These are phyloP conservation scores for Oreochromis spilurus DNA, from an alignment of 2,113 vertebrate genomes.

Conservation along the genomic window DNA sequence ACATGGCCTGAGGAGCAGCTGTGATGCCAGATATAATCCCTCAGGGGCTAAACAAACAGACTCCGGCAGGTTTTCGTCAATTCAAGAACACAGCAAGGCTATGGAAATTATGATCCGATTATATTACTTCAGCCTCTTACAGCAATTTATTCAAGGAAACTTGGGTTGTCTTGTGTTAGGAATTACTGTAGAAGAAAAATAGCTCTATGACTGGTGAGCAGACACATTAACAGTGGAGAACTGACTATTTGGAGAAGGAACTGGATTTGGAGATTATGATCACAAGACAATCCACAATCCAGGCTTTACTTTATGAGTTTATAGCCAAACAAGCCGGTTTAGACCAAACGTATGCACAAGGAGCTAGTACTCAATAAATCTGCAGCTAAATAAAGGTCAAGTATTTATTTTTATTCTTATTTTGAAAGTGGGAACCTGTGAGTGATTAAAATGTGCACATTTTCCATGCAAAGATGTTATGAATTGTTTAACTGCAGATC, in stretches of 20 bases:
- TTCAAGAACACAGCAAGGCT: not conserved
- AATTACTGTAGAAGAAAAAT: not conserved
- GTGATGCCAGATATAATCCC: not conserved
- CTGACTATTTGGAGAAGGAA: not conserved
- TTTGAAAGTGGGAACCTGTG: not conserved
- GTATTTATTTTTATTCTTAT: not conserved
- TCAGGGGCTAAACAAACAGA: not conserved
- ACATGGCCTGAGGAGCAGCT: slow-evolving; percentile 47
- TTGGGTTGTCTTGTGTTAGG: not conserved
- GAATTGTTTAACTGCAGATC: not conserved
- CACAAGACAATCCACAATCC: not conserved
- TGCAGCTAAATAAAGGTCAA: not conserved
- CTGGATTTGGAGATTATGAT: not conserved
- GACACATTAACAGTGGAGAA: not conserved
- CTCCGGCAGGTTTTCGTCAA: not conserved
- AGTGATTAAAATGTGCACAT: not conserved
- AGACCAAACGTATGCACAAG: not conserved
- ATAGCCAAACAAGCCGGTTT: not conserved
- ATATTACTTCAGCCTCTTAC: not conserved
- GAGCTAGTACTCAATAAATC: not conserved
- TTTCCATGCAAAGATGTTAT: not conserved
- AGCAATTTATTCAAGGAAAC: not conserved
- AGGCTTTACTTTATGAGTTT: not conserved
- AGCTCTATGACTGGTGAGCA: not conserved
- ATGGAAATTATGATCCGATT: not conserved